These are phyloP conservation scores for Lasioglossum albipes DNA, from an alignment of 1,140 invertebrate species.

Conservation along the genomic window DNA sequence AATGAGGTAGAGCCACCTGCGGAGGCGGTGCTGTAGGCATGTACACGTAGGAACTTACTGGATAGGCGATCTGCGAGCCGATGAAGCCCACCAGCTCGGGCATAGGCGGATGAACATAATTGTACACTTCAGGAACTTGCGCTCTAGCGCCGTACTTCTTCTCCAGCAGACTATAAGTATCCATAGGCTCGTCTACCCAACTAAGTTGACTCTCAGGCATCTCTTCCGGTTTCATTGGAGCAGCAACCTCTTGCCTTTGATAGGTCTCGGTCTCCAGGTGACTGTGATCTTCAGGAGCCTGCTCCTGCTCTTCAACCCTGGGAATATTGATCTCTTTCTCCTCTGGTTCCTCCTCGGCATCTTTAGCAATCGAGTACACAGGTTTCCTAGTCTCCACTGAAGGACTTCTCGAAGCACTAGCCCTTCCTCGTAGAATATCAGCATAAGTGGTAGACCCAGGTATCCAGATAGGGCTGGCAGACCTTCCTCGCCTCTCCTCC, in stretches of 20 bases:
- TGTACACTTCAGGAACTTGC: constrained; percentile 69
- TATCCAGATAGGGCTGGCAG: constrained; percentile 86
- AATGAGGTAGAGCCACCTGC: constrained; percentile 64
- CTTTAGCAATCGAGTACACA: not conserved
- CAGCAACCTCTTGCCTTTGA: not conserved
- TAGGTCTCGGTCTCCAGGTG: constrained; percentile 32
- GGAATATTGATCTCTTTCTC: not conserved
- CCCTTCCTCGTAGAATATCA: constrained; percentile 85
- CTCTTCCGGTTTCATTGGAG: constrained; percentile 9
- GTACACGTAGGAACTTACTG: constrained; percentile 72
- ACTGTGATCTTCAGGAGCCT: not conserved
- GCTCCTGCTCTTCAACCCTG: not conserved
- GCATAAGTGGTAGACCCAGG: constrained; percentile 88
- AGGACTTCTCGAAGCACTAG: constrained; percentile 58
- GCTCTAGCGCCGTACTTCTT: constrained; percentile 28
- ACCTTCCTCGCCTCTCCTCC: constrained; percentile 78
- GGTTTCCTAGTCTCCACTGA: constrained; percentile 22
- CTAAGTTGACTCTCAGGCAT: constrained; percentile 8
- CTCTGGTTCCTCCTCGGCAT: not conserved
- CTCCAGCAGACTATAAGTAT: constrained; percentile 54
- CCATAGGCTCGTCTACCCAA: constrained; percentile 62
- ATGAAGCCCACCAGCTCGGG: constrained; percentile 81
- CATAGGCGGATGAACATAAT: constrained; percentile 78
- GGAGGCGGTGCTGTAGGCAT: constrained; percentile 54
- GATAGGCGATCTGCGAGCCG: constrained; percentile 76